Evolutionary conservation across 37 sponge, comb jelly and placozoan species (phyloP).

Genomic region (Spongia lamella): DNA sequence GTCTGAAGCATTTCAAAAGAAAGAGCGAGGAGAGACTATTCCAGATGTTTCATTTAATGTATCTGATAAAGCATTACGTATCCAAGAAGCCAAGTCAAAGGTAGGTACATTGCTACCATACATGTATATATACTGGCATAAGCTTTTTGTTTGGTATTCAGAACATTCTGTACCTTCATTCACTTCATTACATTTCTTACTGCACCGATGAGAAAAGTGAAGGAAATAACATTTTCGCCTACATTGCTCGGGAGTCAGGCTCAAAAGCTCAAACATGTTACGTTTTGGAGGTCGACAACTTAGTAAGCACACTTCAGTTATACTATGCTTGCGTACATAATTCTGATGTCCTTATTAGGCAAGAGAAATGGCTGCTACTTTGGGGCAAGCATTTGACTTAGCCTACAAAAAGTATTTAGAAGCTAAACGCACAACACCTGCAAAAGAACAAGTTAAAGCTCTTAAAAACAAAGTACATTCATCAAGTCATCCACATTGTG

Average conservation of each 20-base stretch:
- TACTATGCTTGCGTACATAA: neutral
- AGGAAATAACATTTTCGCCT: constrained; percentile 44
- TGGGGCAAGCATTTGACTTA: constrained; percentile 73
- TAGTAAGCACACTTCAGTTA: neutral
- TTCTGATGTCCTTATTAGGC: constrained; percentile 25
- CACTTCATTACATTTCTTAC: constrained; percentile 44
- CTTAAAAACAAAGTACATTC: constrained; percentile 18
- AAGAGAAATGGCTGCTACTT: constrained; percentile 39
- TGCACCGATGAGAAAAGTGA: constrained; percentile 34
- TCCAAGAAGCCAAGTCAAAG: too few species aligned
- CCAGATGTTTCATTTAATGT: too few species aligned
- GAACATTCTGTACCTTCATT: constrained; percentile 29
- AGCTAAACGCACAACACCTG: constrained; percentile 21
- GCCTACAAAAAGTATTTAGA: constrained; percentile 49
- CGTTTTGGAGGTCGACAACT: constrained; percentile 11
- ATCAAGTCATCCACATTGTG: too few species aligned
- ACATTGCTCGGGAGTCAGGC: constrained; percentile 20
- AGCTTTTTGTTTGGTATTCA: neutral
- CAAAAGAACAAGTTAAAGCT: constrained; percentile 24
- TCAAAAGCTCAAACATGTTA: constrained; percentile 27
- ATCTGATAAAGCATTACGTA: too few species aligned
- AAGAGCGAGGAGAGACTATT: too few species aligned
- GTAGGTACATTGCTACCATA: too few species aligned
- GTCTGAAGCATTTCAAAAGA: too few species aligned
- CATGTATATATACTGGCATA: too few species aligned